Percentiles rank a stretch among this genome's conserved stretches.
phyloP scores from a whole-genome alignment of 2,888 invertebrate species.

The Dilophus febrilis region DNA sequence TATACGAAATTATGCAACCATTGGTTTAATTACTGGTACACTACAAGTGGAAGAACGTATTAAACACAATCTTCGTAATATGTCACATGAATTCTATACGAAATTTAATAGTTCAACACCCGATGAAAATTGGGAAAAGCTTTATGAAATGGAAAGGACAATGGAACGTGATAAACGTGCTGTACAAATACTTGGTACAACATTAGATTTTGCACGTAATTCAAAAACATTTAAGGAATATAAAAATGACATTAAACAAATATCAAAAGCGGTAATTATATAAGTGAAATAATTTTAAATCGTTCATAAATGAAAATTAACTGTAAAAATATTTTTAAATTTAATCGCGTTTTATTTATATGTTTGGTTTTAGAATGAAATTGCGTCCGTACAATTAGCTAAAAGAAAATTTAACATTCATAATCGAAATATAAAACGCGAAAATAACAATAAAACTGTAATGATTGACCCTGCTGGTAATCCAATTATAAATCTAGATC shows the following conservation, averaged over 20 bases:
- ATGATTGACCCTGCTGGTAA: too few relatives aligned
- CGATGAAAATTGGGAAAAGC: constrained; percentile 15
- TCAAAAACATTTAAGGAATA: constrained; percentile 17
- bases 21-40: constrained; percentile 25
- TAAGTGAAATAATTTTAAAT: not conserved
- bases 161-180: constrained; percentile 21
- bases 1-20: constrained; percentile 18
- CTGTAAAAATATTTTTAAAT: too few relatives aligned
- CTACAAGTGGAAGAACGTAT: constrained; percentile 22
- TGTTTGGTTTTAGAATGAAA: too few relatives aligned
- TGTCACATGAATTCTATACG: constrained; percentile 19
- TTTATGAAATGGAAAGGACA: constrained; percentile 21
- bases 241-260: constrained; percentile 11
- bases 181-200: constrained; percentile 20
- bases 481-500: too few relatives aligned
- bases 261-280: constrained; percentile 4
- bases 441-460: too few relatives aligned
- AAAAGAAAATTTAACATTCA: too few relatives aligned
- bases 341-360: too few relatives aligned
- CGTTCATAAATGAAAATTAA: too few relatives aligned
- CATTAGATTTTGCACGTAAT: constrained; percentile 21
- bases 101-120: constrained; percentile 16
- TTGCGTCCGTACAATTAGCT: too few relatives aligned
- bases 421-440: too few relatives aligned
- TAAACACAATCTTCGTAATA: constrained; percentile 19